Evolutionary conservation across 2,113 vertebrate species (phyloP), one percentile per base, ranked within the genome.

Genomic region (Eubucco bourcierii): DNA sequence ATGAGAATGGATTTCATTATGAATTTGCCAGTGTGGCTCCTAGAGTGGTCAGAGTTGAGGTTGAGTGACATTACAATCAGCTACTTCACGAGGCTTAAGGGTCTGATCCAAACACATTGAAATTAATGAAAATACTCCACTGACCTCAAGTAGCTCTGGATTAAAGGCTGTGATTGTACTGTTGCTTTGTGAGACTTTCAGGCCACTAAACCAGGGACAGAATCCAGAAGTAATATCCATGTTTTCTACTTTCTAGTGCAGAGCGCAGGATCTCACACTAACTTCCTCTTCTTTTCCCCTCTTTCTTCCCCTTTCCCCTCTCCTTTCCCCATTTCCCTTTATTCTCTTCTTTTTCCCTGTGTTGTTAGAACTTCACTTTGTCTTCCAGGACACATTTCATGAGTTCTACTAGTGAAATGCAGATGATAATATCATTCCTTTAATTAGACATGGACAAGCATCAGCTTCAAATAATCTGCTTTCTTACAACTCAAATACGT

Each of bases 91-190:
- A 76, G 71, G 77, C 70, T 92, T 87, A 70, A 61, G 66, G 37
- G 31, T 91, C 73, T 87, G 76, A 77, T 95, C 83, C 88, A 95
- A 93, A 90, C 66, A 80, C 34, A 88, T 80, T 90, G 85, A 94
- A 95, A 91, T 84, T 24, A 86, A 71, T 90, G 83, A 94, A 91
- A 94, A 95, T 91, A 86, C 84, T 89, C 39, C 53, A 70, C 74
- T 96, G 82, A 93, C 93, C 86, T 96, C 46, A 94, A 5, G 63
- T 88, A 88, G 77, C 82, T 93, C 93, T 84, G 76, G 44, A 86
- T 95, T 91, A 90, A 83, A 91, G 68, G 46, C 65, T 90, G 68
- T 3, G 7, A 90, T 95, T 95, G 88, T 91, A n/a, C 86, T 90
- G 50, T 76, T 90, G 34, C 68, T 91, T 87, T 53, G 88, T 78